Base-by-base conservation (phyloP, 1,140 invertebrate species). In the Delia radicum region DNA sequence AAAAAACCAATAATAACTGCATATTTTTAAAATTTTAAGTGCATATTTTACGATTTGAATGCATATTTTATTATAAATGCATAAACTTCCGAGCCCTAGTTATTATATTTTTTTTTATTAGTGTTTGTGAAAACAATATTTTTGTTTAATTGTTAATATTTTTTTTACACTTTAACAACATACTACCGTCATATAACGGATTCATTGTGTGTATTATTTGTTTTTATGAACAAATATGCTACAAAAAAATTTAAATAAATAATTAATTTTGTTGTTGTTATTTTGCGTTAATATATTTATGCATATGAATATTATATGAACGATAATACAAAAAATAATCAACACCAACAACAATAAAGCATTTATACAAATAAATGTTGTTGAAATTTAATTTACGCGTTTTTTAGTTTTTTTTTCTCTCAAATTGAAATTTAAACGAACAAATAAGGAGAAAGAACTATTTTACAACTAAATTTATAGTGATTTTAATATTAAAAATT, bases 361-460 rank as follows among this genome's bases (percentile, higher is more conserved):
- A 69, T 69, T 69, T 33, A 33, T 33, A 21, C 65, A 69, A 69
- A 69, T 33, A 69, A 69, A 33, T 33, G 65, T 37, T 69, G 65
- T 69, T 69, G 65, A 69, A 69, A 69, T 69, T 69, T 12, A 69
- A 69, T 69, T 69, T 69, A 33, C 29, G 65, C 21, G 33, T 69
- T 69, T 37, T 69, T 33, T 8, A 18, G 65, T 2, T 69, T 69
- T 69, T 33, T 63, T 63, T 37, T 28, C 26, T 63, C 12, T 28
- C n/a, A n/a, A n/a, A 10, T 63, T 33, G 29, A 2, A 69, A 69
- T 33, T 69, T 18, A 37, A 69, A 42, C 33, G 31, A 48, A 12
- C 15, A 48, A 55, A 55, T 21, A 55, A 24, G 18, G 8, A 55
- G 24, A 55, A 55, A 55, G 21, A 21, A 55, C 48, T 18, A 18